Evolutionary conservation across 2,888 invertebrate genomes (phyloP), one percentile per base, ranked within the genome.

Genomic region (Lomographa bimaculata): DNA sequence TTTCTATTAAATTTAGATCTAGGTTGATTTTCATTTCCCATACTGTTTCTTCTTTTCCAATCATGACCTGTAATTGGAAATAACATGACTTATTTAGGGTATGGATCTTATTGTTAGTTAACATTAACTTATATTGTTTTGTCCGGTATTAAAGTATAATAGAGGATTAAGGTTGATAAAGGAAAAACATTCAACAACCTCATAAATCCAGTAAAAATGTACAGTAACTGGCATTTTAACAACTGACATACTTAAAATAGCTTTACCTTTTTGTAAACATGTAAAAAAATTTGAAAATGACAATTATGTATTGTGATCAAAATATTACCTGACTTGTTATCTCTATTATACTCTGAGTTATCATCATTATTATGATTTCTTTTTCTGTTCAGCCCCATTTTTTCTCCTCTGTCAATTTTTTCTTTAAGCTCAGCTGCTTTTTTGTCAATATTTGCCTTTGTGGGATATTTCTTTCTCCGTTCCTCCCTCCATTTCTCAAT

Each of bases 401-500:
- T 91, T 84, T 96, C 96, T 10, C 97, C 97, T 45, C 96, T 90
- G 46, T 93, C 90, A 33, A 91, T 64, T 67, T 92, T 93, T 63
- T 95, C 95, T 45, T 91, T 90, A 16, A 89, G 80, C 46, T 91
- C 91, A 18, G 92, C 91, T 51, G 91, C 90, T 61, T 92, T 90
- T 50, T 91, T 91, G 44, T 92, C 91, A 12, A 94, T 89, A 70
- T 94, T 96, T 10, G 81, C 89, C 55, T 90, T 89, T 0, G 95
- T 95, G 0, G 96, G 96, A 77, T 92, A 96, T 60, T 92, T 93
- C 80, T 90, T 94, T 71, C 93, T 94, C 28, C 98, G 90, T 61
- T 97, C 97, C 30, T 91, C 92, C 50, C 93, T 91, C 97, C 97
- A 98, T 71, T 94, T 95, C 16, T 92, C 85, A 41, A 97, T 93